Conservation (phyloP, 2,888 invertebrate genomes). For the Monochamus alternatus region DNA sequence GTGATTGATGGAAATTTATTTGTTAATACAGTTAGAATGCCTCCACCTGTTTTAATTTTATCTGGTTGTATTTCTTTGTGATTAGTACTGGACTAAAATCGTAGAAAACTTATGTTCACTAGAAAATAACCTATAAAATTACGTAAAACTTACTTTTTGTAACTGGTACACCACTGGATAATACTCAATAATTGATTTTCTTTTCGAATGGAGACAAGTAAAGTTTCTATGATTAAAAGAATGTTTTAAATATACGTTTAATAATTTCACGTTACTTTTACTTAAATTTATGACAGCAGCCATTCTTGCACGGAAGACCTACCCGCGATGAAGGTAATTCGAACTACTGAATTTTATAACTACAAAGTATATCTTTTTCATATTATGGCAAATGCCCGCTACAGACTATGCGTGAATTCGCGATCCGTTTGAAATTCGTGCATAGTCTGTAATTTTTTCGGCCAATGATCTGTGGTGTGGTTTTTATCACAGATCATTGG, state of each 20-base stretch:
- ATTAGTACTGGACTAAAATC: constrained; percentile 55
- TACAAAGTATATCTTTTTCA: no score
- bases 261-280: constrained; percentile 58
- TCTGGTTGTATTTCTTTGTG: constrained; percentile 52
- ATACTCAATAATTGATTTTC: constrained; percentile 46
- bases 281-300: constrained; percentile 59
- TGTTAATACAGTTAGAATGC: constrained; percentile 62
- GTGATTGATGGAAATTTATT: constrained; percentile 60
- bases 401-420: no score
- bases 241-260: constrained; percentile 55
- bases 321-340: no score
- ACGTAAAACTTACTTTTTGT: constrained; percentile 58
- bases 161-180: constrained; percentile 50
- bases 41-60: constrained; percentile 53
- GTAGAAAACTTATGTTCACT: constrained; percentile 24
- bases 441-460: no score
- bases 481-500: no score
- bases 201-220: constrained; percentile 52
- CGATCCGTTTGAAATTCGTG: no score
- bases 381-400: no score
- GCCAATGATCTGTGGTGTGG: no score
- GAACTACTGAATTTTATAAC: constrained; percentile 25
- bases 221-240: constrained; percentile 54
- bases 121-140: constrained; percentile 50
- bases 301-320: constrained; percentile 44